These are phyloP conservation scores for Panagrolaimus sp. DNA, from an alignment of 1,140 invertebrate species.

Conservation along the genomic window DNA sequence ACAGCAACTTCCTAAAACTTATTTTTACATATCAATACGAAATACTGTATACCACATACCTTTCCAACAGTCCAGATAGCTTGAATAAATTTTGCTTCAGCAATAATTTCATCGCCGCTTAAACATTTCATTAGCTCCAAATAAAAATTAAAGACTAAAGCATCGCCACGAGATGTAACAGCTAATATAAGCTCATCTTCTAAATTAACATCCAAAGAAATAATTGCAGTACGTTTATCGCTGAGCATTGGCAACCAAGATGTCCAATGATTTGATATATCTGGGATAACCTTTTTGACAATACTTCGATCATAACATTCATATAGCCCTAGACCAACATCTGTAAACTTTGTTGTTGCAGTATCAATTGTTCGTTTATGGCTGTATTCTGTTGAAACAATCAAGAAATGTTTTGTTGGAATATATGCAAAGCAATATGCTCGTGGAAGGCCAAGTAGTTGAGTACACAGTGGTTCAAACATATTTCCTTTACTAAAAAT, in stretches of 20 bases:
- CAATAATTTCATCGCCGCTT: background rate
- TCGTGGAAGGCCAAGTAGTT: background rate
- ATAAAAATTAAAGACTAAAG: background rate
- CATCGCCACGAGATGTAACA: background rate
- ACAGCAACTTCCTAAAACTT: background rate
- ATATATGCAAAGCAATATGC: background rate
- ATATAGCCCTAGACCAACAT: background rate
- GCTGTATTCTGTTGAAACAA: conserved; percentile 3
- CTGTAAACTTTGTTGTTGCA: background rate
- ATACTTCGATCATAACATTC: background rate
- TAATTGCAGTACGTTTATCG: conserved; percentile 3
- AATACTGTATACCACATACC: background rate
- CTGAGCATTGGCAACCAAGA: background rate
- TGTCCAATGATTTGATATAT: background rate
- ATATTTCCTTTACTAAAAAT: background rate
- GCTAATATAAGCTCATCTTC: background rate
- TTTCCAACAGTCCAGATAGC: conserved; percentile 1
- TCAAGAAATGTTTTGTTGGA: background rate
- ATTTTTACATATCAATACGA: too few relatives aligned
- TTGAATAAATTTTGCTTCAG: background rate
- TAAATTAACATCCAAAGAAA: background rate
- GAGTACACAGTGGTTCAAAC: background rate
- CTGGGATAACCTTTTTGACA: background rate
- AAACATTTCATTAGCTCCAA: background rate
- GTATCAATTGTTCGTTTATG: background rate